Evolutionary conservation across 1,140 invertebrate genomes (phyloP).

Genomic region (Phymastichus coffea): DNA sequence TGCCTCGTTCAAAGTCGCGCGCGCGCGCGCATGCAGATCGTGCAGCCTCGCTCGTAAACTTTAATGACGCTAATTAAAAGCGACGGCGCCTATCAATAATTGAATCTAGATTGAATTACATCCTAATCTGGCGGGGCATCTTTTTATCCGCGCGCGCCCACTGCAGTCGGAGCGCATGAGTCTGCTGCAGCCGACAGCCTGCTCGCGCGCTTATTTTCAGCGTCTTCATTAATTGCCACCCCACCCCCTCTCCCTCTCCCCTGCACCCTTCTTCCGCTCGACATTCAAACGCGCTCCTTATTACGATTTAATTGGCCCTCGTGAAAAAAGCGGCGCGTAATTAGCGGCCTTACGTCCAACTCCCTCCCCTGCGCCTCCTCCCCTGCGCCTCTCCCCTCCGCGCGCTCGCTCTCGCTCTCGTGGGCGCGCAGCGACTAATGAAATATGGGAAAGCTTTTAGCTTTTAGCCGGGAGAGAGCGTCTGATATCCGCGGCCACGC

Average conservation of each 20-base stretch:
- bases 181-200: not conserved
- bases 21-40: no score
- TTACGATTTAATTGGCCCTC: conserved; percentile 11
- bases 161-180: conserved; percentile 1
- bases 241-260: no score
- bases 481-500: conserved; percentile 41
- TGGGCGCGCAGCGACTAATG: conserved; percentile 53
- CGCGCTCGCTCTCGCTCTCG: no score
- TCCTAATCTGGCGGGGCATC: conserved; percentile 35
- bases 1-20: not conserved
- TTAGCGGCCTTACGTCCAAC: conserved; percentile 18
- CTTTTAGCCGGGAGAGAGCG: conserved; percentile 52
- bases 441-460: conserved; percentile 56
- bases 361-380: not conserved
- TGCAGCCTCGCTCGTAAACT: not conserved
- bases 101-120: conserved; percentile 41
- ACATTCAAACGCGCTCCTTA: no score
- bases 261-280: no score
- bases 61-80: conserved; percentile 38
- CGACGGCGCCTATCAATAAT: conserved; percentile 36
- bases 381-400: not conserved
- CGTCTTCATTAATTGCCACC: conserved; percentile 24
- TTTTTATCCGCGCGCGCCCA: conserved; percentile 31
- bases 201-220: conserved; percentile 11
- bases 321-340: conserved; percentile 9